phyloP scores from a whole-genome alignment of 2,888 invertebrate genomes.

The Dryobota labecula region DNA sequence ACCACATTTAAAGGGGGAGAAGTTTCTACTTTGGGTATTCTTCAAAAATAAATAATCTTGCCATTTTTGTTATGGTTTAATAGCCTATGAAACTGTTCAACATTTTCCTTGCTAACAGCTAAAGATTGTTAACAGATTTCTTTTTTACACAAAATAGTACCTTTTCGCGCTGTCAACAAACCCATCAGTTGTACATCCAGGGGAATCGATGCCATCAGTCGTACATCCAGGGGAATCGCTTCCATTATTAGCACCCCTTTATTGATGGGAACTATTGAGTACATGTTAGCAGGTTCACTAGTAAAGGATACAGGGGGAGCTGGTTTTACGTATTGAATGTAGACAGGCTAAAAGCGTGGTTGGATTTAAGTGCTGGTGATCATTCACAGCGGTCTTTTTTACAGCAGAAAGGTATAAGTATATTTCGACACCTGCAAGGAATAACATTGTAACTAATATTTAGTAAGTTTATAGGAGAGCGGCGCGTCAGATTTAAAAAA shows the following conservation, averaged over 20 bases:
- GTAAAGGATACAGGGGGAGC: constrained; percentile 6
- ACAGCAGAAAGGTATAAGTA: background rate
- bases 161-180: background rate
- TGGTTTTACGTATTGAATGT: constrained; percentile 4
- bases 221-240: constrained; percentile 51
- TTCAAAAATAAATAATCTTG: background rate
- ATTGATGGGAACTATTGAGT: constrained; percentile 57
- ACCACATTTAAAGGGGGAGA: background rate
- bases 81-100: background rate
- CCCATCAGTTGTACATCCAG: constrained; percentile 28
- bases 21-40: background rate
- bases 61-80: background rate
- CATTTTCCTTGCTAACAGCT: background rate
- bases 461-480: too few species aligned
- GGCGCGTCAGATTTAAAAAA: too few species aligned
- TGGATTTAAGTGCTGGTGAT: background rate
- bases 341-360: background rate
- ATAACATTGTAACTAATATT: too few species aligned
- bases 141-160: background rate
- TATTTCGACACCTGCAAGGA: too few species aligned
- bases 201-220: constrained; percentile 51
- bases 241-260: constrained; percentile 62
- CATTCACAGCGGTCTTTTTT: background rate
- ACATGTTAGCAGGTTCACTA: constrained; percentile 45
- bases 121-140: background rate